A percentile compares a stretch with the other conserved stretches of the same genome.
Conservation (phyloP, 2,888 invertebrate genomes). For the Cosmia trapezina region DNA sequence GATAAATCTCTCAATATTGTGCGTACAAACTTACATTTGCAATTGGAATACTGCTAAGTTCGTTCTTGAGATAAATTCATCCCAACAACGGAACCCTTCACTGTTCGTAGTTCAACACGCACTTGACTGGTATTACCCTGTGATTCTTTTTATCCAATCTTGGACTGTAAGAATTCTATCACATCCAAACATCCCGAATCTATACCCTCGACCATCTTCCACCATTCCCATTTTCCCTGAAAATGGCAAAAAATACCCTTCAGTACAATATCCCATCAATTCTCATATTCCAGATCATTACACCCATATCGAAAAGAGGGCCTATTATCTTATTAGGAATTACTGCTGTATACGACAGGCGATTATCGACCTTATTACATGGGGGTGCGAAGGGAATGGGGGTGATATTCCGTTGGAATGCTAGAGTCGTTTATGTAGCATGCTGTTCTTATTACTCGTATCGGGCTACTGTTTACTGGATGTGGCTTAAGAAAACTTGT, state of each 20-base stretch:
- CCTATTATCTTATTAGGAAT: slow-evolving; percentile 73
- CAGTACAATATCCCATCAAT: slow-evolving; percentile 63
- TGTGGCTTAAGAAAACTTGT: slow-evolving; percentile 18
- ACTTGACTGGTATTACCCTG: no score
- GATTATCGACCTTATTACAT: slow-evolving; percentile 57
- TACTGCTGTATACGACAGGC: slow-evolving; percentile 54
- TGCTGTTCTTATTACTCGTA: slow-evolving; percentile 66
- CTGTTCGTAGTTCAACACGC: no score
- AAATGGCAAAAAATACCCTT: slow-evolving; percentile 60
- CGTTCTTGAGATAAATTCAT: no score
- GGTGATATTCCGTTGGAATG: slow-evolving; percentile 49
- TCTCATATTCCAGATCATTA: slow-evolving; percentile 66
- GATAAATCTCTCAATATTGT: no score
- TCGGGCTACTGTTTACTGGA: slow-evolving; percentile 48
- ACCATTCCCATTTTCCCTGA: slow-evolving; percentile 40
- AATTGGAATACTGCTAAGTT: no score
- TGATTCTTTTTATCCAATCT: not conserved
- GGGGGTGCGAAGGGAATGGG: slow-evolving; percentile 9
- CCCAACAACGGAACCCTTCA: no score
- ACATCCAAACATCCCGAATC: not conserved
- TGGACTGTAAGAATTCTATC: not conserved
- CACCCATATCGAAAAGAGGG: slow-evolving; percentile 68
- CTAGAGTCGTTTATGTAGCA: slow-evolving; percentile 65
- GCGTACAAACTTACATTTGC: no score
- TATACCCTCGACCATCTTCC: not conserved